phyloP scores from a whole-genome alignment of 2,888 invertebrate species.

The Zaprionus obscuricornis region DNA sequence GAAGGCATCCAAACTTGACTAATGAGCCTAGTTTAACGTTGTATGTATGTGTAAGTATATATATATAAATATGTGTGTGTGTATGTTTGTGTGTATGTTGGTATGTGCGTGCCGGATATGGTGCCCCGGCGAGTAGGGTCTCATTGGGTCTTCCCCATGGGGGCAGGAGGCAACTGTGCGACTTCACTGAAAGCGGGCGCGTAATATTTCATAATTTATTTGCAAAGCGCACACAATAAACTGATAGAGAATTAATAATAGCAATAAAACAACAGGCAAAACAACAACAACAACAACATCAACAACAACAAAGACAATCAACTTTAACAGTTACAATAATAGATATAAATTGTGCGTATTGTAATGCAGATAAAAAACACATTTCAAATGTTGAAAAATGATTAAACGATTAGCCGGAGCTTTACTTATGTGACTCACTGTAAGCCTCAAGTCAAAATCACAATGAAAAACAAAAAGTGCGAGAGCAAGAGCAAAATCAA shows the following conservation, averaged over 20 bases:
- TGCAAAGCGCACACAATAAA: conserved; percentile 43
- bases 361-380: not conserved
- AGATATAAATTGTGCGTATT: not conserved
- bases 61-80: not conserved
- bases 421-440: conserved; percentile 40
- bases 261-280: conserved; percentile 35
- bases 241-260: conserved; percentile 64
- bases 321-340: too few relatives aligned
- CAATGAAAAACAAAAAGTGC: conserved; percentile 8
- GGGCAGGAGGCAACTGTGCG: not conserved
- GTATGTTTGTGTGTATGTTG: not conserved
- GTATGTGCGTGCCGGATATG: conserved; percentile 29
- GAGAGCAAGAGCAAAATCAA: conserved; percentile 60
- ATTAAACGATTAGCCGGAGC: conserved; percentile 20
- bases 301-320: conserved; percentile 3
- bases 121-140: conserved; percentile 18
- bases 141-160: not conserved
- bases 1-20: conserved; percentile 37
- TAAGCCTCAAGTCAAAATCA: conserved; percentile 5
- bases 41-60: too few relatives aligned
- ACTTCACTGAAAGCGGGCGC: conserved; percentile 29
- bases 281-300: conserved; percentile 21
- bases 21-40: conserved; percentile 15
- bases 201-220: conserved; percentile 64
- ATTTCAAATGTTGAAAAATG: too few relatives aligned